Percentiles rank a stretch among this genome's conserved stretches.
phyloP scores from a whole-genome alignment of 2,797 vertebrate genomes.

The Onychomys leucogaster region DNA sequence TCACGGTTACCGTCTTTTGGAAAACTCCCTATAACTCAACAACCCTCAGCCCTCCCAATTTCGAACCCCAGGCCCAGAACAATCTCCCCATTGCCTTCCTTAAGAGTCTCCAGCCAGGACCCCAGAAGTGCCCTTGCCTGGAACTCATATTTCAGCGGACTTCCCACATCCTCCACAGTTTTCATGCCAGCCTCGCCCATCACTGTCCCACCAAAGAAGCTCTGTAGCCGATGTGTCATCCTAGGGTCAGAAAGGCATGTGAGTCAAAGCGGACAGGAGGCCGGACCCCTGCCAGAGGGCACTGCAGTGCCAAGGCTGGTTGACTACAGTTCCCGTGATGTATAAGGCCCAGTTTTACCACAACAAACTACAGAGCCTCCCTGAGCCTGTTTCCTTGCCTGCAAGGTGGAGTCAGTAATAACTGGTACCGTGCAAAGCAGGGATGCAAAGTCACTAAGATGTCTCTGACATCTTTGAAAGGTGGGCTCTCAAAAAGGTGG shows the following conservation, averaged over 20 bases:
- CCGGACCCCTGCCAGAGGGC: background rate
- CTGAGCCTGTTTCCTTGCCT: constrained; percentile 38
- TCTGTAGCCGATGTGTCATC: constrained; percentile 81
- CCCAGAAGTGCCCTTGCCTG: constrained; percentile 87
- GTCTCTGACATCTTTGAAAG: background rate
- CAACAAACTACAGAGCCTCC: background rate
- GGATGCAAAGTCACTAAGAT: background rate
- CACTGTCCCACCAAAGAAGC: constrained; percentile 93
- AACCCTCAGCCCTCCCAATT: background rate
- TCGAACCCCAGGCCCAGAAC: fast-evolving
- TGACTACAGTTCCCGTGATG: background rate
- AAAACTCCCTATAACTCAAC: constrained; percentile 1
- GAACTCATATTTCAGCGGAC: constrained; percentile 92
- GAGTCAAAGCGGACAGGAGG: background rate
- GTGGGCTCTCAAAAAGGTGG: background rate
- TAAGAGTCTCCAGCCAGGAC: background rate
- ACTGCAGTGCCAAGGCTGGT: background rate
- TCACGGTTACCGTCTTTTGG: background rate
- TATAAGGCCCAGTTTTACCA: background rate
- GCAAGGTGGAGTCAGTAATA: background rate
- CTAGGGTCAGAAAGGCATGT: constrained; percentile 81
- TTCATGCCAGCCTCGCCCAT: constrained; percentile 96
- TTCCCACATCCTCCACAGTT: constrained; percentile 93
- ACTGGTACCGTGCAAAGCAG: background rate
- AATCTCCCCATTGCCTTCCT: background rate